Evolutionary conservation across 2,113 vertebrate genomes (phyloP).

Genomic region (Pelvicachromis taeniatus): DNA sequence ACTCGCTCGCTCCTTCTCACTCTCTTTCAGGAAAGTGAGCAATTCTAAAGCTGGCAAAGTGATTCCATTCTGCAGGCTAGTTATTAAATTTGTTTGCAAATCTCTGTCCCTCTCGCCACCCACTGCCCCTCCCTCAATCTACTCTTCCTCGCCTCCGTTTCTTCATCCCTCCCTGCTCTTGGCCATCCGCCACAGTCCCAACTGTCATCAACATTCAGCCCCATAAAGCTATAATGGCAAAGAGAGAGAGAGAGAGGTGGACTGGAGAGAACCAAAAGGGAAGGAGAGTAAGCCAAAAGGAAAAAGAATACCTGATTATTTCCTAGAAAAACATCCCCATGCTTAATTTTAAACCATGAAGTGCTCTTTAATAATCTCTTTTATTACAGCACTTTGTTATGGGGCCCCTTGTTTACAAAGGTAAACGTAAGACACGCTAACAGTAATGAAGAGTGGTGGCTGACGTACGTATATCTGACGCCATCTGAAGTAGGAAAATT

Average conservation of each 20-base stretch:
- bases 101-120: conserved; percentile 42
- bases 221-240: conserved; percentile 30
- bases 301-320: conserved; percentile 39
- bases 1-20: not conserved
- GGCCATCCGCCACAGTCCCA: conserved; percentile 6
- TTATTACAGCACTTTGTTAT: conserved; percentile 53
- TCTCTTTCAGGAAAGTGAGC: conserved; percentile 58
- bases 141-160: conserved; percentile 6
- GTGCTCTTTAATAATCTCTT: conserved; percentile 52
- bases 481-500: conserved; percentile 10
- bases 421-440: conserved; percentile 30
- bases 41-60: conserved; percentile 59
- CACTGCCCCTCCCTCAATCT: conserved; percentile 2
- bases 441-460: conserved; percentile 41
- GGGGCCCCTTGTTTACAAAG: not conserved
- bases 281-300: not conserved
- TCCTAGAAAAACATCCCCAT: conserved; percentile 40
- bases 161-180: conserved; percentile 26
- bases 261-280: conserved; percentile 15
- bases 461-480: not conserved
- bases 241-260: not conserved
- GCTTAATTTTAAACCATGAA: conserved; percentile 38
- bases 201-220: conserved; percentile 63
- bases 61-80: conserved; percentile 67
- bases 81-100: conserved; percentile 78